A percentile compares a stretch with the other conserved stretches of the same genome.
Conservation (phyloP, 2,797 vertebrate genomes). For the Chelon auratus region DNA sequence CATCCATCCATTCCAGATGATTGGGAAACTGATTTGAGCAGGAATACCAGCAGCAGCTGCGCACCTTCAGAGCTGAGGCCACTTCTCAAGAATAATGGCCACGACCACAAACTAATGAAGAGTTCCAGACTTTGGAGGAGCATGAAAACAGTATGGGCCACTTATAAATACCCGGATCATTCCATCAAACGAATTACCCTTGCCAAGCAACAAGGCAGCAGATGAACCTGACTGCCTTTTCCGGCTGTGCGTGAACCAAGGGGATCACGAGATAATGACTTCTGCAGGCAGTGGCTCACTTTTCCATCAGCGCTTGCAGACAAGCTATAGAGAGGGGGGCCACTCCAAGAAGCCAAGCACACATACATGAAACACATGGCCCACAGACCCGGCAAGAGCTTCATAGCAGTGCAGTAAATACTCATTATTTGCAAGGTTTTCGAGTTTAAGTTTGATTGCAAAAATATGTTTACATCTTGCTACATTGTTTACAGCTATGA, state of each 20-base stretch:
- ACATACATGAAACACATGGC: constrained; percentile 66
- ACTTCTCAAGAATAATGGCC: constrained; percentile 59
- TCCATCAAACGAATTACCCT: constrained; percentile 57
- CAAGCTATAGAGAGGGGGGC: constrained; percentile 45
- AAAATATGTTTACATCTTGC: constrained; percentile 1
- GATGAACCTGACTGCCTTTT: constrained; percentile 75
- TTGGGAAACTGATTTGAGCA: constrained; percentile 50
- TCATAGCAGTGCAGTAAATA: background rate
- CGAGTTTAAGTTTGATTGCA: background rate
- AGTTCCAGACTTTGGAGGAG: constrained; percentile 57
- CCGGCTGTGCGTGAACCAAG: constrained; percentile 57
- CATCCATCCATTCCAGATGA: constrained; percentile 31
- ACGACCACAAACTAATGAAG: constrained; percentile 58
- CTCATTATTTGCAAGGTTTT: constrained; percentile 11
- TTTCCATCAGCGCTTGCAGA: constrained; percentile 60
- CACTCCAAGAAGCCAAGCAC: constrained; percentile 42
- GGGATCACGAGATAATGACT: constrained; percentile 74
- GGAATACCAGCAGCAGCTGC: constrained; percentile 35
- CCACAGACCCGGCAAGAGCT: constrained; percentile 14
- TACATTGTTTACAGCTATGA: constrained; percentile 17
- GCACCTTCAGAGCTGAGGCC: constrained; percentile 48
- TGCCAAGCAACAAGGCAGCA: constrained; percentile 51
- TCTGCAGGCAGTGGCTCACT: constrained; percentile 73
- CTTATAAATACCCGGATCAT: constrained; percentile 57
- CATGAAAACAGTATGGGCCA: constrained; percentile 60